Conservation (phyloP, 2,888 invertebrate genomes). For the Drosophila helvetica region DNA sequence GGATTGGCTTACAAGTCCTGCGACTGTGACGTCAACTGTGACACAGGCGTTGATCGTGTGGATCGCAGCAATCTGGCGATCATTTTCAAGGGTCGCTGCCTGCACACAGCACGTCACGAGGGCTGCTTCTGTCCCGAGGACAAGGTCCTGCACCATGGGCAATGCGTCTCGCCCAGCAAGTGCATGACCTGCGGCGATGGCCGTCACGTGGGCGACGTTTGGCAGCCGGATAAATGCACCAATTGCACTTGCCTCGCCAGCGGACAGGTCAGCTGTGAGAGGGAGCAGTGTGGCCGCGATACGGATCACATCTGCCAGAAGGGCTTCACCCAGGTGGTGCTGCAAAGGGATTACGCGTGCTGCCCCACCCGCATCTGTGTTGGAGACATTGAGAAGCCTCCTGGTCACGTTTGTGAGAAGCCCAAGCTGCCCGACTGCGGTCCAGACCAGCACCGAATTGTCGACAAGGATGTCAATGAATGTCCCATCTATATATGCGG, state of each 20-base stretch:
- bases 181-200: slow-evolving; percentile 1
- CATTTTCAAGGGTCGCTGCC: slow-evolving; percentile 7
- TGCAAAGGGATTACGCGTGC: not conserved
- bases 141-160: not conserved
- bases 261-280: slow-evolving; percentile 7
- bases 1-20: slow-evolving; percentile 4
- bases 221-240: slow-evolving; percentile 9
- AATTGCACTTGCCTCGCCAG: slow-evolving; percentile 1
- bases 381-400: not conserved
- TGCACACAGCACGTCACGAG: not conserved
- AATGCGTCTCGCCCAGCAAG: not conserved
- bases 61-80: slow-evolving; percentile 5
- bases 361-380: slow-evolving; percentile 2
- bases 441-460: slow-evolving; percentile 4
- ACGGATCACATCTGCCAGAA: slow-evolving; percentile 6
- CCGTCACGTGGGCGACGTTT: not conserved
- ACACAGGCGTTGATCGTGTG: slow-evolving; percentile 6
- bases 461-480: not conserved
- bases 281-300: not conserved
- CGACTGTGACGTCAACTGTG: slow-evolving; percentile 1
- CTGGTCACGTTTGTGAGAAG: not conserved
- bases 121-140: slow-evolving; percentile 2
- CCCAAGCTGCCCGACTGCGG: slow-evolving; percentile 7
- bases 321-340: slow-evolving; percentile 1
- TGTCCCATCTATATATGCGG: slow-evolving; percentile 14